Percentiles rank a stretch among this genome's conserved stretches.
These are phyloP conservation scores for Prunella strophiata DNA, from an alignment of 2,797 vertebrate genomes.

Conservation along the genomic window DNA sequence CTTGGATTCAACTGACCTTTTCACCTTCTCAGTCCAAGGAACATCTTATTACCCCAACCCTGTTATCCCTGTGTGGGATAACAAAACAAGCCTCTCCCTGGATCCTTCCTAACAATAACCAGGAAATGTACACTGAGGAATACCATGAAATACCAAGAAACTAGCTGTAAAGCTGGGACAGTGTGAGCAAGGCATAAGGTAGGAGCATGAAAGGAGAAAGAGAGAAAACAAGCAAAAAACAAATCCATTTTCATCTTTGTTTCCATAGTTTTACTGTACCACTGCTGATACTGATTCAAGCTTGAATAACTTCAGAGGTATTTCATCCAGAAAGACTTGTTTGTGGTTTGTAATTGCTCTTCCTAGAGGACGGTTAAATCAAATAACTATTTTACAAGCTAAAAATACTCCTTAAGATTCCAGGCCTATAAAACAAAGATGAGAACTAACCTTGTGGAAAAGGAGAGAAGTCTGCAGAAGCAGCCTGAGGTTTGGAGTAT, in stretches of 20 bases:
- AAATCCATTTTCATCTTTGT: background rate
- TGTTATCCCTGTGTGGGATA: rapidly evolving
- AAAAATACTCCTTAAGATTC: background rate
- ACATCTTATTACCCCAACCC: rapidly evolving
- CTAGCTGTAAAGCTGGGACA: background rate
- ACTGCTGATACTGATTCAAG: background rate
- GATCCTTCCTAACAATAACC: background rate
- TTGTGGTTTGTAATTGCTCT: background rate
- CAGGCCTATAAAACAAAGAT: background rate
- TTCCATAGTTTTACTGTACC: background rate
- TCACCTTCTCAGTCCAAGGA: background rate
- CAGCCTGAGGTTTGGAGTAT: background rate
- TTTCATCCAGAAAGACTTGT: background rate
- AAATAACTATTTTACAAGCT: background rate
- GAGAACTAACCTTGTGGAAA: background rate
- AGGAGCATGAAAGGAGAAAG: background rate
- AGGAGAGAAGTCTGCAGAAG: background rate
- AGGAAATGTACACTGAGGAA: background rate
- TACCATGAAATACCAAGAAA: background rate
- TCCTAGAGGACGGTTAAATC: background rate
- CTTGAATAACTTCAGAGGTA: background rate
- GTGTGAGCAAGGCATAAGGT: background rate
- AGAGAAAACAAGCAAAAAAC: rapidly evolving
- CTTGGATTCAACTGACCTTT: background rate
- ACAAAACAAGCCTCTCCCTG: rapidly evolving